Base-by-base conservation (phyloP, 2,888 invertebrate genomes). In the Dynastes hyllus region DNA sequence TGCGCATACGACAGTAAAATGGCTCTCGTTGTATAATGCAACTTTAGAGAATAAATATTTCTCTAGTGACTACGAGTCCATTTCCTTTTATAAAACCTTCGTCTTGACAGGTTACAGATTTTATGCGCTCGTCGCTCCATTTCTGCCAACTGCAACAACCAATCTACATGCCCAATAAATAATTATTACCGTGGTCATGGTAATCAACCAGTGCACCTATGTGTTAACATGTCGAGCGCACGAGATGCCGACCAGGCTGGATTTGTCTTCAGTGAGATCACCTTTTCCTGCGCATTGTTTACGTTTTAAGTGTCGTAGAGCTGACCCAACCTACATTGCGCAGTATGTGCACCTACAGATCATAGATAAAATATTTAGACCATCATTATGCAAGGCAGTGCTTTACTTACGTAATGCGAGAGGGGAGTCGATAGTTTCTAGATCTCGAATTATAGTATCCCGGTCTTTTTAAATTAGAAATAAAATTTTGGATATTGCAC, bases 161-260 rank as follows among this genome's bases (percentile, higher is more conserved):
- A 40, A 75, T 75, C 73, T 75, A 75, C 73, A 63, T 75, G 73
- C 73, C 73, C 61, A 75, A 75, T 75, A 75, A 75, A 75, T 75
- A 75, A 75, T 75, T 75, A 75, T 75, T 75, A 75, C 73, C 73
- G 45, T 75, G 29, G 73, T 75, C 73, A 75, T 75, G 73, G 73
- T 75, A 75, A 75, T 75, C 73, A 75, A 75, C 73, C 73, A 75
- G 58, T 75, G 73, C 73, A 75, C 73, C 73, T 75, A 75, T 75
- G 73, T 75, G 73, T 75, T 75, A 75, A 75, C 73, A 75, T 61
- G 69, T 51, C 51, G 51, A 50, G 73, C 6, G 73, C 50, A 75
- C 73, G 73, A 75, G 73, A 75, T 75, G 45, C 73, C 61, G 61
- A 40, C 13, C 61, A 40, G 50, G 58, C 45, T 45, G 61, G 61